Percentiles rank a stretch among this genome's conserved stretches.
phyloP scores from a whole-genome alignment of 2,888 invertebrate genomes.

The Lampropteryx suffumata region DNA sequence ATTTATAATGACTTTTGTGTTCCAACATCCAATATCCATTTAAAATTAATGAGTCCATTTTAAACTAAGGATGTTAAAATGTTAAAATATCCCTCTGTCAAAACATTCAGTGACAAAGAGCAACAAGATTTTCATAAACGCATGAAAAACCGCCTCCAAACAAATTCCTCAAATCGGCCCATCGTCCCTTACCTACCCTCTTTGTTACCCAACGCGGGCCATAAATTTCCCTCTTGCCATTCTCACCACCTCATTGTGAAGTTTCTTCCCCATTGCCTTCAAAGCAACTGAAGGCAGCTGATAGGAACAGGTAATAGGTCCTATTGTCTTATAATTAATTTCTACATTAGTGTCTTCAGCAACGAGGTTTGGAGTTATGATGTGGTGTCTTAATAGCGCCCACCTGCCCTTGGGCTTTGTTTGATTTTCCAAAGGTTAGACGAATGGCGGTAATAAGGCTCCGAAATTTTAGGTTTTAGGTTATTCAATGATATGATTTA shows the following conservation, averaged over 20 bases:
- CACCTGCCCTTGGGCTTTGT: conserved; percentile 35
- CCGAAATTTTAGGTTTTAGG: conserved; percentile 5
- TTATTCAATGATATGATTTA: not conserved
- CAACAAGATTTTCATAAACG: no score
- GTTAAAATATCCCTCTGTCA: no score
- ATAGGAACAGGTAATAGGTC: conserved; percentile 57
- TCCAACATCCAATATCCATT: no score
- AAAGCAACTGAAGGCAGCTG: conserved; percentile 51
- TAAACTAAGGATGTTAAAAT: no score
- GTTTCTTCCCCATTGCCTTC: conserved; percentile 41
- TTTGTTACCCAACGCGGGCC: conserved; percentile 46
- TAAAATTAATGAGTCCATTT: no score
- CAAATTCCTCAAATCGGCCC: conserved; percentile 9
- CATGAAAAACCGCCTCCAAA: conserved; percentile 10
- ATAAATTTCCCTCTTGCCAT: conserved; percentile 60
- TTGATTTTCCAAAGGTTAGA: conserved; percentile 34
- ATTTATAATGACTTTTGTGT: no score
- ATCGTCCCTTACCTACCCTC: conserved; percentile 34
- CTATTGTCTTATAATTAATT: conserved; percentile 75
- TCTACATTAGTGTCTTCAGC: conserved; percentile 65
- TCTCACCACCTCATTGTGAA: conserved; percentile 47
- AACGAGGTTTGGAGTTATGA: conserved; percentile 41
- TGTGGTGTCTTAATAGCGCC: conserved; percentile 37
- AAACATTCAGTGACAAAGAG: no score
- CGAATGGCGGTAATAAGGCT: conserved; percentile 8